phyloP scores from a whole-genome alignment of 2,888 invertebrate species.

The Disparrhopalites patrizii region DNA sequence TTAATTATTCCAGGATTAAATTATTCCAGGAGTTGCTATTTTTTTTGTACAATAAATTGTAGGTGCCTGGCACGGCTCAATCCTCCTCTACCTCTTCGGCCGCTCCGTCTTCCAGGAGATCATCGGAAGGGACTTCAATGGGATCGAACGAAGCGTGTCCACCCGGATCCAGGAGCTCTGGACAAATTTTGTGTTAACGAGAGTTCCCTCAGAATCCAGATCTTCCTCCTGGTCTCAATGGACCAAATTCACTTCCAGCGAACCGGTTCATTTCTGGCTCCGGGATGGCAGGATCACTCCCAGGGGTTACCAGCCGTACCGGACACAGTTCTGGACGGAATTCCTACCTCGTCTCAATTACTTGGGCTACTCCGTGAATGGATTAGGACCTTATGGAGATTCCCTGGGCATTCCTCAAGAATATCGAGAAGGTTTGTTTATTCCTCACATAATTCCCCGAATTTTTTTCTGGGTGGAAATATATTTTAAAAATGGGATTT shows the following conservation, averaged over 20 bases:
- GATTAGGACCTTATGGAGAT: conserved; percentile 37
- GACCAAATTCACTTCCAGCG: conserved; percentile 51
- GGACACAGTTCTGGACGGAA: conserved; percentile 54
- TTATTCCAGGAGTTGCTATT: neutral
- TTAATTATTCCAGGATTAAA: neutral
- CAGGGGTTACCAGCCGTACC: conserved; percentile 46
- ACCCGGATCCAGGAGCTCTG: conserved; percentile 41
- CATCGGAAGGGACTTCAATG: conserved; percentile 60
- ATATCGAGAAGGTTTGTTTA: conserved; percentile 38
- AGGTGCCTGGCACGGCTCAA: conserved; percentile 48
- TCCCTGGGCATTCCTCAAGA: conserved; percentile 38
- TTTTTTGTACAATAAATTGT: neutral
- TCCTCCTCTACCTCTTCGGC: conserved; percentile 48
- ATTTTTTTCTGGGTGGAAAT: neutral
- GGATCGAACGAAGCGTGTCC: conserved; percentile 54
- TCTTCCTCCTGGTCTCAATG: conserved; percentile 43
- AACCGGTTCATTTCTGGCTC: conserved; percentile 51
- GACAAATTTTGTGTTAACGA: conserved; percentile 39
- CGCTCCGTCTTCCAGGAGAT: conserved; percentile 51
- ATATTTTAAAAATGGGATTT: neutral
- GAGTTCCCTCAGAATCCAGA: conserved; percentile 35
- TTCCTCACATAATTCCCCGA: neutral
- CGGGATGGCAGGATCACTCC: conserved; percentile 61
- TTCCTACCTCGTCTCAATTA: conserved; percentile 52
- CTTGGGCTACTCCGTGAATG: conserved; percentile 33